A percentile compares a stretch with the other conserved stretches of the same genome.
Conservation (phyloP, 2,888 invertebrate species). For the Apeira syringaria region DNA sequence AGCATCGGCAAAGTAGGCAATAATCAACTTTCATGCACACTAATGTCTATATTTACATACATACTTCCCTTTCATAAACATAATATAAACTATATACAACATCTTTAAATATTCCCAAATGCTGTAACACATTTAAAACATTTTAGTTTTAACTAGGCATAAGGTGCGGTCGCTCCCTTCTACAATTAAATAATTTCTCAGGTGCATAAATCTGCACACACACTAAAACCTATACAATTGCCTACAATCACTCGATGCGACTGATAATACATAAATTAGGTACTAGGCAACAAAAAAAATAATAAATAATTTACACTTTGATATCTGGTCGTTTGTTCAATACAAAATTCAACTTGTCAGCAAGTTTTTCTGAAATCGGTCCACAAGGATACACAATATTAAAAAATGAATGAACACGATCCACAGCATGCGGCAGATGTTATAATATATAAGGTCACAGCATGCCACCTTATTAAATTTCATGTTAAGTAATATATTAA, state of each 20-base stretch:
- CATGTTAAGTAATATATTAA: slow-evolving; percentile 73
- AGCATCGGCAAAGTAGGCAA: slow-evolving; percentile 65
- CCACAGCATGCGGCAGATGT: slow-evolving; percentile 50
- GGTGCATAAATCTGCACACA: slow-evolving; percentile 35
- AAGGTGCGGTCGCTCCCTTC: slow-evolving; percentile 55
- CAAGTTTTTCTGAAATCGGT: slow-evolving; percentile 38
- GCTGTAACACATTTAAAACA: slow-evolving; percentile 83
- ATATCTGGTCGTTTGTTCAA: slow-evolving; percentile 46
- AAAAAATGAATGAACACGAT: slow-evolving; percentile 43
- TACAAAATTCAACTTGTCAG: slow-evolving; percentile 28
- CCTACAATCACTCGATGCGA: slow-evolving; percentile 47
- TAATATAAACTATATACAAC: slow-evolving; percentile 83
- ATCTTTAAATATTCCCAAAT: slow-evolving; percentile 83
- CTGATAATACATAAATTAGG: slow-evolving; percentile 46
- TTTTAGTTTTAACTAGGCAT: slow-evolving; percentile 80
- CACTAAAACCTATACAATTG: slow-evolving; percentile 56
- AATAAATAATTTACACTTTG: slow-evolving; percentile 49
- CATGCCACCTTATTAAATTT: slow-evolving; percentile 62
- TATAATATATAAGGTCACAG: slow-evolving; percentile 63
- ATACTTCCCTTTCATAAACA: slow-evolving; percentile 76
- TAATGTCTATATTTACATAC: slow-evolving; percentile 73
- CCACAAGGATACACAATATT: slow-evolving; percentile 43
- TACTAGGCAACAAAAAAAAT: slow-evolving; percentile 72
- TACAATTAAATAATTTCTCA: slow-evolving; percentile 59
- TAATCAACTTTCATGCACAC: slow-evolving; percentile 55